Conservation (phyloP, 2,113 vertebrate species). For the Regulus satrapa region DNA sequence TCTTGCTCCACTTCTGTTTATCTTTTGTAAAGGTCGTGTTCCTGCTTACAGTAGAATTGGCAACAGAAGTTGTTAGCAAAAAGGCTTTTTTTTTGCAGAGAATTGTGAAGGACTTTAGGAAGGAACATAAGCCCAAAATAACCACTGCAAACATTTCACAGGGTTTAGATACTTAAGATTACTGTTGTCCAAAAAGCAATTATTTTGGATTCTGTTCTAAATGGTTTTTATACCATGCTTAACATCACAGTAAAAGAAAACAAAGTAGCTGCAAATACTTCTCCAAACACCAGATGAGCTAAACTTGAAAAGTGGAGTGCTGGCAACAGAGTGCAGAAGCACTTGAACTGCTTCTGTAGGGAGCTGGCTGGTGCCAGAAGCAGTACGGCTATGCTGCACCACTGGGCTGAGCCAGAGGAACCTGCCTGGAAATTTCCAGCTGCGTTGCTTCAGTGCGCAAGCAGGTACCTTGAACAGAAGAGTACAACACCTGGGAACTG, state of each 20-base stretch:
- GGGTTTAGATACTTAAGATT: neutral
- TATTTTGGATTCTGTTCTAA: neutral
- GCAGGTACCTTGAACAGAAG: neutral
- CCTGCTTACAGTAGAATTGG: neutral
- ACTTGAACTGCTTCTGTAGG: neutral
- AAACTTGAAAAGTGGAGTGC: neutral
- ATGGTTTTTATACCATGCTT: neutral
- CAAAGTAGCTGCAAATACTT: neutral
- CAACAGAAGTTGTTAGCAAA: neutral
- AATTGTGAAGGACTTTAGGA: neutral
- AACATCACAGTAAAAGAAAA: neutral
- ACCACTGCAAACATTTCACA: neutral
- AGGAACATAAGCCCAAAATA: neutral
- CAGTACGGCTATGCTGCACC: neutral
- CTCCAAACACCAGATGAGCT: neutral
- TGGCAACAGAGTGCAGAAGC: neutral
- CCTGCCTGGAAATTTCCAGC: neutral
- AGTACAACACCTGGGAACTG: neutral
- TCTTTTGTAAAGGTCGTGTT: neutral
- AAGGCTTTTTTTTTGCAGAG: neutral
- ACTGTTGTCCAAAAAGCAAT: neutral
- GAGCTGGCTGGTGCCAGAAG: neutral
- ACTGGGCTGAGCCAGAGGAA: neutral
- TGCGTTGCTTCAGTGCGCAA: neutral
- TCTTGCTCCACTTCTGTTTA: neutral